phyloP scores from a whole-genome alignment of 2,113 vertebrate species.

The Hemicordylus capensis region DNA sequence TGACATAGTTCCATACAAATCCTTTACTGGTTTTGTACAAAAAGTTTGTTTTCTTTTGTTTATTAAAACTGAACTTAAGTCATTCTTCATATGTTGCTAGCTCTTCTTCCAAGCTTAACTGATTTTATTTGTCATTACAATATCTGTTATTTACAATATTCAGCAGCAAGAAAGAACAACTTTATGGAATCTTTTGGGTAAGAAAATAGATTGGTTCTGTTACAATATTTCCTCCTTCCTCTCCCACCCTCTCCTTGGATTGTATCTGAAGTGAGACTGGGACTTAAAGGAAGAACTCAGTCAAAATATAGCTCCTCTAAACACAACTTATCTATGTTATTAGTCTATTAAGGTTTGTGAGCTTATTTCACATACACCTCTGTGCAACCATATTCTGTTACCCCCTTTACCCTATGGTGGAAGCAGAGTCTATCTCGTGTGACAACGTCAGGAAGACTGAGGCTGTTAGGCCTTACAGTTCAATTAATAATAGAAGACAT shows the following conservation, averaged over 20 bases:
- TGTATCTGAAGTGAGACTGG: not conserved
- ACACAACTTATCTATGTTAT: not conserved
- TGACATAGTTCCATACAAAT: not conserved
- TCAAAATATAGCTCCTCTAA: not conserved
- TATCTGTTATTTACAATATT: not conserved
- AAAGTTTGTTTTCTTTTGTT: not conserved
- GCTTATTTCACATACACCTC: not conserved
- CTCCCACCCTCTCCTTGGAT: not conserved
- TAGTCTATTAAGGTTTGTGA: not conserved
- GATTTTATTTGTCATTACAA: not conserved
- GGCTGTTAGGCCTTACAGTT: not conserved
- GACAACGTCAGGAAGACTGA: not conserved
- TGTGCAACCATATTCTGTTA: not conserved
- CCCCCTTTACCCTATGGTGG: too few species aligned
- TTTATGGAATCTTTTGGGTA: not conserved
- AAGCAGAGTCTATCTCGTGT: too few species aligned
- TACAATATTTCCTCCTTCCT: not conserved
- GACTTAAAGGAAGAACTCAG: not conserved
- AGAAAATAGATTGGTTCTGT: not conserved
- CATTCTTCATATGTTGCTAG: not conserved
- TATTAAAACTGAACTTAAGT: not conserved
- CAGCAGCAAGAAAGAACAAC: not conserved
- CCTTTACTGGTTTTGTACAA: not conserved
- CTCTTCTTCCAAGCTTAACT: not conserved
- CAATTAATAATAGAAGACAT: not conserved